Evolutionary conservation across 2,888 invertebrate genomes (phyloP).

Genomic region (Nematopogon swammerdamellus): DNA sequence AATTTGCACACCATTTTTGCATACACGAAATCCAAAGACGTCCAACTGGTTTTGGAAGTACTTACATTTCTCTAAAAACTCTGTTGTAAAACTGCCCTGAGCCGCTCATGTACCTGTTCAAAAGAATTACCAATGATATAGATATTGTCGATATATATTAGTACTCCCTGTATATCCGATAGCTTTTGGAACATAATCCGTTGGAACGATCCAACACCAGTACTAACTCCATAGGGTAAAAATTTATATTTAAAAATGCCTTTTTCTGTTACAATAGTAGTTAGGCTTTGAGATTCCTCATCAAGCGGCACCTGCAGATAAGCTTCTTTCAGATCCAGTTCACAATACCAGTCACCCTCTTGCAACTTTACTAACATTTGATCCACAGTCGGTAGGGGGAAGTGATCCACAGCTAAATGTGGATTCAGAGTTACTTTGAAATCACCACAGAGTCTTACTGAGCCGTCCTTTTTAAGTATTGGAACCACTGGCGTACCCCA

Average conservation of each 20-base stretch:
- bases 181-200: background rate
- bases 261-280: background rate
- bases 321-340: slow-evolving; percentile 9
- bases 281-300: background rate
- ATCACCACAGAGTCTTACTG: slow-evolving; percentile 7
- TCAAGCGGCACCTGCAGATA: slow-evolving; percentile 1
- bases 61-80: background rate
- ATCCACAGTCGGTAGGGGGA: slow-evolving; percentile 4
- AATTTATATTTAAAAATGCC: background rate
- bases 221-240: background rate
- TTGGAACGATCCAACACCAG: background rate
- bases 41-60: background rate
- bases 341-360: slow-evolving; percentile 9
- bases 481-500: slow-evolving; percentile 8
- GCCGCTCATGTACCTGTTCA: background rate
- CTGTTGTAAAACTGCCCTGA: background rate
- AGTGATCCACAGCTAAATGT: slow-evolving; percentile 7
- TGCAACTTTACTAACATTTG: slow-evolving; percentile 6
- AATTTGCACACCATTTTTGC: background rate
- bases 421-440: slow-evolving; percentile 7
- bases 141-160: background rate
- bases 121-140: background rate
- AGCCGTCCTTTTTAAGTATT: slow-evolving; percentile 6
- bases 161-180: background rate
- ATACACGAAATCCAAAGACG: background rate